Base-by-base conservation (phyloP, 53 echinoderm and acorn worm species). In the Mesocentrotus franciscanus region DNA sequence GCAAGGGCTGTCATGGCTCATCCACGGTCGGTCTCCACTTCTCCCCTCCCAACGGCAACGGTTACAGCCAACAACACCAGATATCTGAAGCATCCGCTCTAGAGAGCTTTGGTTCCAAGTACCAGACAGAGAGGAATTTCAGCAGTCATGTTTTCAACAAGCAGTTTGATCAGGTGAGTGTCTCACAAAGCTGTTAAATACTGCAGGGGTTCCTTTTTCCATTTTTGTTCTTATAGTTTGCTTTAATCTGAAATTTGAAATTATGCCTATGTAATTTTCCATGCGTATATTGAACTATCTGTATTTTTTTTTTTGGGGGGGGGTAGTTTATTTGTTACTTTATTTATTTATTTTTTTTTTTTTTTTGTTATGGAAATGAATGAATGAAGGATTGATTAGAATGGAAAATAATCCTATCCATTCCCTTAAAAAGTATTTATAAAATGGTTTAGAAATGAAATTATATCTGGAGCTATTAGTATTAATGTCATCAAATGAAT, bases 31-130 rank as follows among this genome's bases (percentile, higher is more conserved):
- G 36, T 12, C 66, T 58, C 60, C 78, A 61, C 26, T 9, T 4
- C 26, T 94, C 95, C n/a, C 95, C 95, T 33, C 95, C 95, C 0
- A 94, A 94, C 13, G 84, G 79, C 2, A 79, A 30, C 24, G 22
- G 57, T 15, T 16, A 32, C 35, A 30, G 56, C 39, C 75, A 93
- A 29, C 85, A 76, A 49, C 36, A 92, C 35, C 89, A 92, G 84
- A 97, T 96, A 92, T 96, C 97, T 4, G 99, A 99, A 78, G 99
- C 98, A 5, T 35, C 96, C 14, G 99, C 99, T 20, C 95, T 99
- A 62, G 99, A 99, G 72, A 95, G 94, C 83, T 99, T 99, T 91
- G 96, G 99, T 95, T 98, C 90, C 92, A 99, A 96, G 91, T 99
- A 99, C 83, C 98, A 99, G 62, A 95, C 95, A 30, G 99, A 99